Percentiles rank a stretch among this genome's conserved stretches.
Conservation (phyloP, 2,797 vertebrate genomes). For the Xerus rutilus region DNA sequence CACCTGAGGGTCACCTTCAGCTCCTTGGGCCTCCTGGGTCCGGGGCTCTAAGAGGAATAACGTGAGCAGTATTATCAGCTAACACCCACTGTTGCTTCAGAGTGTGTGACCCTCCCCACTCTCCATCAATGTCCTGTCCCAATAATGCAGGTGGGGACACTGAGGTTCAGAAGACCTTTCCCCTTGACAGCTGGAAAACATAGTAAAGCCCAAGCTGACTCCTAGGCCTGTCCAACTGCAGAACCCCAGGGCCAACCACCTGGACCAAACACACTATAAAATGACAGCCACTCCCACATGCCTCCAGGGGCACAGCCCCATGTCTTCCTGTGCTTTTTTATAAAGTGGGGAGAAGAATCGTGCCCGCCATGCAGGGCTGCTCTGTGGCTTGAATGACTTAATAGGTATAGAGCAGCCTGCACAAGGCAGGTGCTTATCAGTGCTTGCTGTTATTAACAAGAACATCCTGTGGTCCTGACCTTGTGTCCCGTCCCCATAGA, state of each 20-base stretch:
- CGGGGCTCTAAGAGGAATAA: slow-evolving; percentile 69
- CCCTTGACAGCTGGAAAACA: neutral
- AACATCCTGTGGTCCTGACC: neutral
- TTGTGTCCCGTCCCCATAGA: neutral
- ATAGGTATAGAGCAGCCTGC: neutral
- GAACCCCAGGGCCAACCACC: neutral
- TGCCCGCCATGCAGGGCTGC: neutral
- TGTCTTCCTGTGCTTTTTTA: neutral
- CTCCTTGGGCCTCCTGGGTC: slow-evolving; percentile 73
- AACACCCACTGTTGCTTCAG: neutral
- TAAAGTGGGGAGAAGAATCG: neutral
- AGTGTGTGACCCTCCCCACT: neutral
- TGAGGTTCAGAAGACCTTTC: neutral
- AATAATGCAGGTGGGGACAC: neutral
- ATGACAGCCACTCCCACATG: neutral
- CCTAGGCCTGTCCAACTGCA: neutral
- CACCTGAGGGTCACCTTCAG: slow-evolving; percentile 74
- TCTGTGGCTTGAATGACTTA: neutral
- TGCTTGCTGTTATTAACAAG: neutral
- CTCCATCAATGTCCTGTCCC: neutral
- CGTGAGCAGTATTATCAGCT: neutral
- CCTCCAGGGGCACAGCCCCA: neutral
- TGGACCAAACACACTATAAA: neutral
- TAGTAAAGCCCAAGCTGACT: neutral
- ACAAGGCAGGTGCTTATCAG: neutral